phyloP scores from a whole-genome alignment of 2,113 vertebrate genomes.

The Puffinus mauretanicus region DNA sequence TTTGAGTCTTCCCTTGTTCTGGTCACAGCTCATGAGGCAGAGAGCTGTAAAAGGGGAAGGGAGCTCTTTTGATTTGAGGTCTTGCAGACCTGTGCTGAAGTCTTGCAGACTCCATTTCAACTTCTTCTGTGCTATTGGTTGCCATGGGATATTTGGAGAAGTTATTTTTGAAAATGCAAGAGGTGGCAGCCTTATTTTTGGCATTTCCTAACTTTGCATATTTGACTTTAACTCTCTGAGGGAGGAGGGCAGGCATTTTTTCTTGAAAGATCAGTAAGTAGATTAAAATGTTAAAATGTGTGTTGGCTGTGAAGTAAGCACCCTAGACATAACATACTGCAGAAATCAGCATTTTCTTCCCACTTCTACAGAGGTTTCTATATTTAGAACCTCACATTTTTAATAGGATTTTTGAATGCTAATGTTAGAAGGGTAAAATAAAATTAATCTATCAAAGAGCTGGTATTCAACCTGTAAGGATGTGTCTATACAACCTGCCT shows the following conservation, averaged over 20 bases:
- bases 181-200: constrained; percentile 3
- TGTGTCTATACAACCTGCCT: neutral
- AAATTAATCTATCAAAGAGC: neutral
- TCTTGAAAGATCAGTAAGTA: neutral
- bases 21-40: neutral
- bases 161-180: constrained; percentile 18
- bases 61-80: neutral
- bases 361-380: neutral
- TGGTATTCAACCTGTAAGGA: neutral
- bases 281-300: constrained; percentile 1
- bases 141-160: neutral
- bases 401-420: neutral
- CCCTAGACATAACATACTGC: neutral
- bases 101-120: neutral
- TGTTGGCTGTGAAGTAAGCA: neutral
- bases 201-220: neutral
- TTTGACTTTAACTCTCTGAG: neutral
- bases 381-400: neutral
- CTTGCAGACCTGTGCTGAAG: neutral
- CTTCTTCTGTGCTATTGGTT: neutral
- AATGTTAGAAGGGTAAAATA: constrained; percentile 8
- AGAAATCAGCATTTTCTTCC: constrained; percentile 22
- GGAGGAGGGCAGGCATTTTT: neutral
- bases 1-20: neutral
- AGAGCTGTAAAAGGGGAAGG: neutral